Base-by-base conservation (phyloP, 2,797 vertebrate species). In the Ibycter americanus region DNA sequence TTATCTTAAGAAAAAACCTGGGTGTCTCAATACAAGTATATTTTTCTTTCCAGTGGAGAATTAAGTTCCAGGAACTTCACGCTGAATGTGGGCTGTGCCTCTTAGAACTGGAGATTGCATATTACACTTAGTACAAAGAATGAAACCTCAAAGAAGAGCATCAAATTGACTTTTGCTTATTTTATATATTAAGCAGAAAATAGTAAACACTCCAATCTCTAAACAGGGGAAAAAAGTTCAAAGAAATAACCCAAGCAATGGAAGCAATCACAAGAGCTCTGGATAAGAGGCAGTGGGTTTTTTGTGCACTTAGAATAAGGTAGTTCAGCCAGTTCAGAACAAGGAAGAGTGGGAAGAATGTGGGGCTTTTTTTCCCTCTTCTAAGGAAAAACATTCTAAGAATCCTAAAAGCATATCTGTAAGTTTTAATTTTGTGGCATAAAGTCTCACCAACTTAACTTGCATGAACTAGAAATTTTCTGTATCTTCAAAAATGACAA, bases 21-120 rank as follows among this genome's bases (percentile, higher is more conserved):
- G 0, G 0, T 70, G 25, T 91, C 77, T 90, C 86, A 92, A 49
- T 4, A 77, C 44, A 76, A 70, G 29, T 14, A 6, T 65, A n/a
- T 67, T 89, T 97, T 91, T 72, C 51, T 80, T 91, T 77, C 47
- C 47, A 63, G 61, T 58, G 38, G 34, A 85, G 36, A 80, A 80
- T 68, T 82, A 76, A 73, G 29, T 92, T 93, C 56, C 10, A 25
- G 83, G 27, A 92, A 76, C 44, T 49, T 55, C n/a, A 20, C 1
- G 16, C 31, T 9, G 54, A 87, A 66, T 0, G 13, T 34, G 76
- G 31, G 32, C 63, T 38, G 12, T 46, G 36, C 18, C 26, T 81
- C 31, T 79, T 66, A 79, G 32, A 91, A 68, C 52, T 18, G 42
- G 67, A 77, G 29, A 71, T 76, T 2, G 0, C 5, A 1, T 85